Evolutionary conservation across 2,113 vertebrate species (phyloP).

Genomic region (Pithys albifrons): DNA sequence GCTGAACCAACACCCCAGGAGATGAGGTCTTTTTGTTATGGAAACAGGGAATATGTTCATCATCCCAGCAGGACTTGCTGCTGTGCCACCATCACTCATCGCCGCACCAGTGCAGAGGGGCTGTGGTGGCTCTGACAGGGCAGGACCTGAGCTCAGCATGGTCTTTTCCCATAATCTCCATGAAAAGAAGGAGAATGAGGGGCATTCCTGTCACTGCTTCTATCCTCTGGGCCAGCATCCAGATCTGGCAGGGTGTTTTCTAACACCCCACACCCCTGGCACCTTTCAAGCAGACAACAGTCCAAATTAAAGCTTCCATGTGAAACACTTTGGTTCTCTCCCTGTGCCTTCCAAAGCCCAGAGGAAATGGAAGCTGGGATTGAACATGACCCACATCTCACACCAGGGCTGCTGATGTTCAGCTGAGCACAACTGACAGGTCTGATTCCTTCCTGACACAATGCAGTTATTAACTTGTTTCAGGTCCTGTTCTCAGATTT

Average conservation of each 20-base stretch:
- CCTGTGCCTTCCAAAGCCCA: background rate
- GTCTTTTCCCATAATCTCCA: background rate
- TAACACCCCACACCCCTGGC: background rate
- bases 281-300: background rate
- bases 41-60: background rate
- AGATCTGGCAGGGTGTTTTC: background rate
- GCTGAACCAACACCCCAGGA: background rate
- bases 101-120: fast-evolving
- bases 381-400: background rate
- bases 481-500: background rate
- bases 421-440: background rate
- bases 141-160: background rate
- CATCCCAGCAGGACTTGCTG: background rate
- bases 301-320: background rate
- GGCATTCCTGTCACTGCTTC: background rate
- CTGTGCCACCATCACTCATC: fast-evolving
- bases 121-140: background rate
- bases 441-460: background rate
- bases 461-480: background rate
- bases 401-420: background rate
- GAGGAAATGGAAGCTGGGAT: background rate
- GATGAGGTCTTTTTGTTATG: background rate
- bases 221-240: background rate
- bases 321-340: background rate
- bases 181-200: background rate